Percentiles rank a stretch among this genome's conserved stretches.
Conservation (phyloP, 1,140 invertebrate species). For the Neodiprion virginianus region DNA sequence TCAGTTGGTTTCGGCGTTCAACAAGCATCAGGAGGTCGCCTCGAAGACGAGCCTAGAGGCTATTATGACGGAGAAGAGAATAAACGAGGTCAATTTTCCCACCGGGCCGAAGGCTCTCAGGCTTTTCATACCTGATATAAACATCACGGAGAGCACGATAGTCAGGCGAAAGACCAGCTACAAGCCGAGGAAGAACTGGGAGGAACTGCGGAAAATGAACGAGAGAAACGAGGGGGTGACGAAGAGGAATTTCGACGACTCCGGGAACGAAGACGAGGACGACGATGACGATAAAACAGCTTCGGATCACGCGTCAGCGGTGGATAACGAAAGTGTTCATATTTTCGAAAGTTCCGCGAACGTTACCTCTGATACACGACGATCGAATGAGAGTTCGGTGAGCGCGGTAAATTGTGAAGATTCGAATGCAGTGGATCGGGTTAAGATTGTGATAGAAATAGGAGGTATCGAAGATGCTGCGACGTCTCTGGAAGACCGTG, state of each 20-base stretch:
- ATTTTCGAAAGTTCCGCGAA: no score
- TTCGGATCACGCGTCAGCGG: no score
- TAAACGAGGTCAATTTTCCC: constrained; percentile 59
- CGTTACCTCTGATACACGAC: no score
- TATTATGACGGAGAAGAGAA: constrained; percentile 57
- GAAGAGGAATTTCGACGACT: constrained; percentile 47
- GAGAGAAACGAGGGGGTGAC: constrained; percentile 57
- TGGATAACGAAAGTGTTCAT: no score
- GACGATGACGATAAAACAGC: constrained; percentile 33
- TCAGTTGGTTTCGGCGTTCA: constrained; percentile 63
- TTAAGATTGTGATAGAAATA: no score
- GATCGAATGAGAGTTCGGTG: no score
- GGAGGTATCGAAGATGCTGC: neutral
- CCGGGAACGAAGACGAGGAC: constrained; percentile 52
- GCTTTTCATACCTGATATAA: constrained; percentile 63
- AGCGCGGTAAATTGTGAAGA: no score
- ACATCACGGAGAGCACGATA: constrained; percentile 60
- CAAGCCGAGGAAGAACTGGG: constrained; percentile 59
- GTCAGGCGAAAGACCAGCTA: constrained; percentile 59
- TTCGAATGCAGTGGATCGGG: no score
- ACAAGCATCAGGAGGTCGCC: constrained; percentile 63
- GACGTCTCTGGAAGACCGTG: neutral
- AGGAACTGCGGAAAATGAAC: constrained; percentile 54
- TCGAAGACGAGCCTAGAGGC: constrained; percentile 60
- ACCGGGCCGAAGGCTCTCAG: constrained; percentile 63